Evolutionary conservation across 2,113 vertebrate genomes (phyloP).

Genomic region (Geothlypis trichas): DNA sequence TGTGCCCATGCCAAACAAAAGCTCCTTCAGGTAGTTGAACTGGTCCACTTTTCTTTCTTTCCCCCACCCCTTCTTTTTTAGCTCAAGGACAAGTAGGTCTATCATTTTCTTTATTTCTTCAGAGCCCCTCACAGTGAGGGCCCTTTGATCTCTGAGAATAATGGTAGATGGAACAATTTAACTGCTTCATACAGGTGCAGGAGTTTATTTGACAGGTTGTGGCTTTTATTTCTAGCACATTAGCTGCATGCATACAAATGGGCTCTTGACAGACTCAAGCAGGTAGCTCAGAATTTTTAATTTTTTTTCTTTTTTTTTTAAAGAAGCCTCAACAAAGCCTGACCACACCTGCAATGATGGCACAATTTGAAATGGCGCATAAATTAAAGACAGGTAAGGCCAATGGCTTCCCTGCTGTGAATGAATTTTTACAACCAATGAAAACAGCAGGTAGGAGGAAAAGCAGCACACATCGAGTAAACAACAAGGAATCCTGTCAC

Average conservation of each 20-base stretch:
- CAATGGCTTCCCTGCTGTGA: slow-evolving; percentile 42
- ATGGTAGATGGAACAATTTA: slow-evolving; percentile 79
- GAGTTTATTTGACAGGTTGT: slow-evolving; percentile 77
- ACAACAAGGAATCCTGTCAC: slow-evolving; percentile 46
- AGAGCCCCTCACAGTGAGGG: slow-evolving; percentile 68
- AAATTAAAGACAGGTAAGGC: slow-evolving; percentile 73
- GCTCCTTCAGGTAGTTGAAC: slow-evolving; percentile 77
- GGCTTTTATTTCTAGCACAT: slow-evolving; percentile 80
- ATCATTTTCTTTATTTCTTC: slow-evolving; percentile 72
- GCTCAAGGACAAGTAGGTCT: slow-evolving; percentile 75
- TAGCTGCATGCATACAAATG: slow-evolving; percentile 74
- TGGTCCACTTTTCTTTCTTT: slow-evolving; percentile 28
- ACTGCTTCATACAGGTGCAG: slow-evolving; percentile 79
- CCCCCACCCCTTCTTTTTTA: slow-evolving; percentile 38
- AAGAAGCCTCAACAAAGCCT: slow-evolving; percentile 58
- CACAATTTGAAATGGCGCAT: slow-evolving; percentile 59
- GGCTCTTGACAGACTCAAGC: slow-evolving; percentile 75
- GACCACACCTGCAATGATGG: slow-evolving; percentile 71
- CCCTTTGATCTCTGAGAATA: slow-evolving; percentile 79
- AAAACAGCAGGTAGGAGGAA: slow-evolving; percentile 22
- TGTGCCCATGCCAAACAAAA: slow-evolving; percentile 75
- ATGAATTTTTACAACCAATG: background rate
- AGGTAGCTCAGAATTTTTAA: slow-evolving; percentile 68
- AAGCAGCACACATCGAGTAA: slow-evolving; percentile 26
- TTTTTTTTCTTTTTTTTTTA: background rate